Conservation (phyloP, 2,113 vertebrate genomes). For the Centrocercus urophasianus region DNA sequence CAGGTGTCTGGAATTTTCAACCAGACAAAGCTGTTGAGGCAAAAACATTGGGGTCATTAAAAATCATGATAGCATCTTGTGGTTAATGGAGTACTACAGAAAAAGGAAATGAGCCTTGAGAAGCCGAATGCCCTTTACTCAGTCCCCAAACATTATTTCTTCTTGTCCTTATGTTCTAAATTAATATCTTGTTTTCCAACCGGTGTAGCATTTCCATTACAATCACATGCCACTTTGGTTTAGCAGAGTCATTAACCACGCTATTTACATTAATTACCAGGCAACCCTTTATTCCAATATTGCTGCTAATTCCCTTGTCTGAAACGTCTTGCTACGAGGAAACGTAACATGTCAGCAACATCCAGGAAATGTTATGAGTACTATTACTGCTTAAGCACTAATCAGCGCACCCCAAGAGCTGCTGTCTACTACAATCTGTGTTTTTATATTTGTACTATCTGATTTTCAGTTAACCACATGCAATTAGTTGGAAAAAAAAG, state of each 20-base stretch:
- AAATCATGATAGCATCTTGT: slow-evolving; percentile 62
- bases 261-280: slow-evolving; percentile 42
- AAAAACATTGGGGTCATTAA: slow-evolving; percentile 44
- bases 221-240: slow-evolving; percentile 46
- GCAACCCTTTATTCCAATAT: neutral
- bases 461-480: neutral
- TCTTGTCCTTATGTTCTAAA: slow-evolving; percentile 61
- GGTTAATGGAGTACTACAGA: slow-evolving; percentile 63
- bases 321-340: neutral
- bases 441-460: neutral
- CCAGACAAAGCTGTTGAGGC: slow-evolving; percentile 9
- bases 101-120: slow-evolving; percentile 71
- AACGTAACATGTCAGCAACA: neutral
- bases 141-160: slow-evolving; percentile 56
- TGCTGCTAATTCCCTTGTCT: neutral
- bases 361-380: neutral
- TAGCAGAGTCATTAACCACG: slow-evolving; percentile 50
- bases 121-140: slow-evolving; percentile 57
- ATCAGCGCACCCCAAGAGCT: neutral
- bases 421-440: neutral
- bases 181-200: slow-evolving; percentile 68
- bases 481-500: neutral
- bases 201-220: slow-evolving; percentile 49
- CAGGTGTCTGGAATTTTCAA: neutral
- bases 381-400: neutral